Conservation (phyloP, 2,113 vertebrate genomes). For the Empidonax alnorum region DNA sequence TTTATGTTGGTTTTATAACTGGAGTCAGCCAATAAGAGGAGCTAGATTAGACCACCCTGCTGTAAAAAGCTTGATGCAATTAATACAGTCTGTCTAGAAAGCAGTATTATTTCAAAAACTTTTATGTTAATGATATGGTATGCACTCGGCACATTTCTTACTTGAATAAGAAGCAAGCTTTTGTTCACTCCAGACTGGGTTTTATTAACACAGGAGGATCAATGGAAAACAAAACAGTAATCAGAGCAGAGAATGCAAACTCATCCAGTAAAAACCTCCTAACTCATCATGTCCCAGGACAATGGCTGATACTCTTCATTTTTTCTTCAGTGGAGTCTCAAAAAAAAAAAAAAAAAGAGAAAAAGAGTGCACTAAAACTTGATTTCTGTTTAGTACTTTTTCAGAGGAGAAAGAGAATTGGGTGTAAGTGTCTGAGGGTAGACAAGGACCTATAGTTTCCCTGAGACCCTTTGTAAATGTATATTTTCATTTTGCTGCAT, state of each 20-base stretch:
- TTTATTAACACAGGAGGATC: slow-evolving; percentile 70
- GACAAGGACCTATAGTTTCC: not conserved
- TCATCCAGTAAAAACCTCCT: slow-evolving; percentile 19
- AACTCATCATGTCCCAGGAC: not conserved
- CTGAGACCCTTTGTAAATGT: not conserved
- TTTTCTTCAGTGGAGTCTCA: not conserved
- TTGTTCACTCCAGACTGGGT: slow-evolving; percentile 69
- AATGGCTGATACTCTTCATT: not conserved
- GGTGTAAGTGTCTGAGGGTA: not conserved
- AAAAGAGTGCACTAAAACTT: not conserved
- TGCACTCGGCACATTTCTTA: slow-evolving; percentile 67
- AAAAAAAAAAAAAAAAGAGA: not conserved
- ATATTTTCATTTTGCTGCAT: slow-evolving; percentile 6
- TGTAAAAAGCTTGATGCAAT: slow-evolving; percentile 71
- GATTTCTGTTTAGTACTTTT: not conserved
- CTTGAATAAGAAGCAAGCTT: slow-evolving; percentile 68
- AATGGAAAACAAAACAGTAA: slow-evolving; percentile 56
- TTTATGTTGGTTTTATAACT: slow-evolving; percentile 64
- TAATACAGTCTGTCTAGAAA: slow-evolving; percentile 78
- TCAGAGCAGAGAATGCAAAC: slow-evolving; percentile 29
- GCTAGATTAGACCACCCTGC: slow-evolving; percentile 72
- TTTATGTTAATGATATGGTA: slow-evolving; percentile 80
- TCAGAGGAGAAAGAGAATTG: not conserved
- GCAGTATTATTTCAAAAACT: slow-evolving; percentile 77
- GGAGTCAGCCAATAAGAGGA: slow-evolving; percentile 53